A percentile compares a stretch with the other conserved stretches of the same genome.
Evolutionary conservation across 1,140 invertebrate species (phyloP).

Genomic region (Aplysia californica): DNA sequence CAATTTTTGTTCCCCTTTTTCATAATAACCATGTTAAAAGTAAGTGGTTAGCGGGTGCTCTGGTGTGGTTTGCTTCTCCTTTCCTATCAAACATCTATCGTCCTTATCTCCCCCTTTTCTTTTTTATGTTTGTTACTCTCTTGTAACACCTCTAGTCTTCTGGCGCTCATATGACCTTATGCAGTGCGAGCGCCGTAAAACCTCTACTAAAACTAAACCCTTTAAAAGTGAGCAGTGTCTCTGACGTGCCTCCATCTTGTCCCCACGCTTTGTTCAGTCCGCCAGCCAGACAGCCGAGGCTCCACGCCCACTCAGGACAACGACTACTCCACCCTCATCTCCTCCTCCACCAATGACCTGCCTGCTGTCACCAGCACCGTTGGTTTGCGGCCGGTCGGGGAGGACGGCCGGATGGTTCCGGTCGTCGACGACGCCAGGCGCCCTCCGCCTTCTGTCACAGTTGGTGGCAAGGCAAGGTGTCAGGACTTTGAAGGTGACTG

Average conservation of each 20-base stretch:
- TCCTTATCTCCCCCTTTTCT: too few species aligned
- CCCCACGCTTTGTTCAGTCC: slow-evolving; percentile 16
- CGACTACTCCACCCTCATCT: slow-evolving; percentile 44
- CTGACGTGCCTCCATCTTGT: neutral
- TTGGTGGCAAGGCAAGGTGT: slow-evolving; percentile 57
- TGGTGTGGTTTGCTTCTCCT: too few species aligned
- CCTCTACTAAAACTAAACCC: too few species aligned
- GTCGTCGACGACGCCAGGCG: neutral
- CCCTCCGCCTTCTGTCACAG: neutral
- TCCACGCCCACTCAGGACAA: slow-evolving; percentile 57
- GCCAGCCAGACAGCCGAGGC: slow-evolving; percentile 52
- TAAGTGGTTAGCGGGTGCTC: too few species aligned
- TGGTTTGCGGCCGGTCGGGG: slow-evolving; percentile 28
- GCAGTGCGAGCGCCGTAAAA: too few species aligned
- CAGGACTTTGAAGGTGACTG: slow-evolving; percentile 72
- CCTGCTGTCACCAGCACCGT: slow-evolving; percentile 24
- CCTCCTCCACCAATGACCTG: slow-evolving; percentile 27
- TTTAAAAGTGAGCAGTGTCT: too few species aligned
- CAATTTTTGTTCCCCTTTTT: too few species aligned
- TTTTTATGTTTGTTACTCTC: too few species aligned
- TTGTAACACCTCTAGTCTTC: too few species aligned
- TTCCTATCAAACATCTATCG: too few species aligned
- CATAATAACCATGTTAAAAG: too few species aligned
- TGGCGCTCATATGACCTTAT: too few species aligned
- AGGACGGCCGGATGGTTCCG: slow-evolving; percentile 8